Conservation (phyloP, 2,888 invertebrate genomes). For the Protophormia terraenovae region DNA sequence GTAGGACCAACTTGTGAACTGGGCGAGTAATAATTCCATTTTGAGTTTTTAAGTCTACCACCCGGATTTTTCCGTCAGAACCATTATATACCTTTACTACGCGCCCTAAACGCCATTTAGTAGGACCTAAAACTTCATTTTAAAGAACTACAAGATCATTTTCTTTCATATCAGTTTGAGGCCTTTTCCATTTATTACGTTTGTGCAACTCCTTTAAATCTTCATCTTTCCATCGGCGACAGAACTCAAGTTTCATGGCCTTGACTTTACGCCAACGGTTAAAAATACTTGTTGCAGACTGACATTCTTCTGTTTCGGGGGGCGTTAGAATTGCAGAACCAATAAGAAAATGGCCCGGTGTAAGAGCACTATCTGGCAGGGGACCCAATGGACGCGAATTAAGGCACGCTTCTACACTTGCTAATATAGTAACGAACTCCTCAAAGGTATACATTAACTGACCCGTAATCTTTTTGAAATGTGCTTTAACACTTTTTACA, state of each 20-base stretch:
- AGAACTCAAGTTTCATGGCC: conserved; percentile 12
- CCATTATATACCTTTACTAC: too few species aligned
- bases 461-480: background rate
- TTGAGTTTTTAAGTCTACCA: too few species aligned
- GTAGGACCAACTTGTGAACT: too few species aligned
- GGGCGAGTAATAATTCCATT: too few species aligned
- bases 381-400: background rate
- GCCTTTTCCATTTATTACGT: conserved; percentile 51
- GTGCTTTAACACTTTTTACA: background rate
- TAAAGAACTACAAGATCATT: conserved; percentile 43
- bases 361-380: background rate
- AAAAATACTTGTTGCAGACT: background rate
- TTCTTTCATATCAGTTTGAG: conserved; percentile 28
- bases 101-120: too few species aligned
- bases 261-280: conserved; percentile 22
- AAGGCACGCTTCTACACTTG: background rate
- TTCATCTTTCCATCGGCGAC: conserved; percentile 51
- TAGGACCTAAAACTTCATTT: too few species aligned
- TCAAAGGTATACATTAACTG: background rate
- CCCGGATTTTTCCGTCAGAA: too few species aligned
- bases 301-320: background rate
- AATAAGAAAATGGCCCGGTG: conserved; percentile 9
- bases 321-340: background rate
- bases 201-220: conserved; percentile 57
- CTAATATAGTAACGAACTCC: background rate